These are phyloP conservation scores for Chaitophorus viminalis DNA, from an alignment of 2,888 invertebrate genomes.

Conservation along the genomic window DNA sequence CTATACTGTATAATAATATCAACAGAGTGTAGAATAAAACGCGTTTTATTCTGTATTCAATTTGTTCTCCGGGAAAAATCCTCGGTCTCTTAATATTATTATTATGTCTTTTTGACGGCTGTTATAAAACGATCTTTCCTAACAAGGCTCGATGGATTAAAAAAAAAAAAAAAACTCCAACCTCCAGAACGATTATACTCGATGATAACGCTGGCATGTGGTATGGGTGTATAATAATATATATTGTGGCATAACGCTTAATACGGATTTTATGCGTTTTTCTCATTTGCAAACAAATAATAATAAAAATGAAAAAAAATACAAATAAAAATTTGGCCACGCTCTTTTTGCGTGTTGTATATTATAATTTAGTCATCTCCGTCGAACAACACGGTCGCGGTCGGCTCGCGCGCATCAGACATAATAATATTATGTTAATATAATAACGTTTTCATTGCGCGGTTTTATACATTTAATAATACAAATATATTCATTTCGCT, in stretches of 20 bases:
- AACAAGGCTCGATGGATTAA: background rate
- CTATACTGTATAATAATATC: background rate
- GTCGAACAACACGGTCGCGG: background rate
- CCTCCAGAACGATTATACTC: background rate
- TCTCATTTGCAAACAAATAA: background rate
- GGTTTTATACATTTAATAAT: background rate
- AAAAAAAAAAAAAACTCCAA: background rate
- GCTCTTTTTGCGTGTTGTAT: background rate
- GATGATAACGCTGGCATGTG: background rate
- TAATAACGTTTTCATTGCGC: background rate
- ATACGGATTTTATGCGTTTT: no score
- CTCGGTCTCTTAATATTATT: background rate
- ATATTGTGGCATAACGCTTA: no score
- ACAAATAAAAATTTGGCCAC: background rate
- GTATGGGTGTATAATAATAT: no score
- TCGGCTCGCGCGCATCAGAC: background rate
- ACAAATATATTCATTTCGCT: background rate
- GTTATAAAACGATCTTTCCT: slow-evolving; percentile 14
- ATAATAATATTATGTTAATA: background rate
- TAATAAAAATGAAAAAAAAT: background rate
- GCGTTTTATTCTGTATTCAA: background rate
- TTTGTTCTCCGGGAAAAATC: background rate
- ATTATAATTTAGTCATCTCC: background rate
- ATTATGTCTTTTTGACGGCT: no score
- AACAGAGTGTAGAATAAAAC: background rate